A percentile compares a stretch with the other conserved stretches of the same genome.
Evolutionary conservation across 1,140 invertebrate genomes (phyloP).

Genomic region (Mizuhopecten yessoensis): DNA sequence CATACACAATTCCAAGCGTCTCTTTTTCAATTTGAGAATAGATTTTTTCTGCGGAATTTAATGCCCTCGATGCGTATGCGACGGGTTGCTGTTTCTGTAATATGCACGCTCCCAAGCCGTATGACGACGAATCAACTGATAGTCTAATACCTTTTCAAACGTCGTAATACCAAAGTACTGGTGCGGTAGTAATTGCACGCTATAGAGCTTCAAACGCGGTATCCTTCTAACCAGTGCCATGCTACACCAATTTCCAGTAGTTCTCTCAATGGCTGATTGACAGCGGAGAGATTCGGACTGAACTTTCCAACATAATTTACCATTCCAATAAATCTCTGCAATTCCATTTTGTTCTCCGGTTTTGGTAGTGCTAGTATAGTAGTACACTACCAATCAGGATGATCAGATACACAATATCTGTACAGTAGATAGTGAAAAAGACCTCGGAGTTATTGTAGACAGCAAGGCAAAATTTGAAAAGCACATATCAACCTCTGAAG

Average conservation of each 20-base stretch:
- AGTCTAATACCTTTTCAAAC: constrained; percentile 71
- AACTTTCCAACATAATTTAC: constrained; percentile 52
- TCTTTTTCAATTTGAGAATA: constrained; percentile 66
- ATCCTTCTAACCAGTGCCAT: constrained; percentile 56
- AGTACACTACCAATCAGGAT: no score
- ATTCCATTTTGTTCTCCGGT: background rate
- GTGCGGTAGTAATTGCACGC: constrained; percentile 60
- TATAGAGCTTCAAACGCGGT: constrained; percentile 57
- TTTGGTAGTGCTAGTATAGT: background rate
- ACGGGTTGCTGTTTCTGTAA: constrained; percentile 82
- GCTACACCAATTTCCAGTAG: constrained; percentile 50
- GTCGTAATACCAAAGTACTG: constrained; percentile 81
- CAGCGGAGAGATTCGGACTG: constrained; percentile 40
- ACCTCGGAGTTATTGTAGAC: no score
- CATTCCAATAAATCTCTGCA: constrained; percentile 53
- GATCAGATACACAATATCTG: no score
- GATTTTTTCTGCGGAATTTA: constrained; percentile 76
- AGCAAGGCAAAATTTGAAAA: no score
- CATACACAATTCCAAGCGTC: constrained; percentile 61
- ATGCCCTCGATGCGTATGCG: constrained; percentile 76
- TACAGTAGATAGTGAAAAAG: no score
- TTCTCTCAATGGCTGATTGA: constrained; percentile 47
- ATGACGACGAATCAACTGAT: constrained; percentile 62
- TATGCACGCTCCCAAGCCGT: constrained; percentile 81
- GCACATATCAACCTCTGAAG: no score